These are phyloP conservation scores for Drosophila meridionalis DNA, from an alignment of 2,888 invertebrate species.

Conservation along the genomic window DNA sequence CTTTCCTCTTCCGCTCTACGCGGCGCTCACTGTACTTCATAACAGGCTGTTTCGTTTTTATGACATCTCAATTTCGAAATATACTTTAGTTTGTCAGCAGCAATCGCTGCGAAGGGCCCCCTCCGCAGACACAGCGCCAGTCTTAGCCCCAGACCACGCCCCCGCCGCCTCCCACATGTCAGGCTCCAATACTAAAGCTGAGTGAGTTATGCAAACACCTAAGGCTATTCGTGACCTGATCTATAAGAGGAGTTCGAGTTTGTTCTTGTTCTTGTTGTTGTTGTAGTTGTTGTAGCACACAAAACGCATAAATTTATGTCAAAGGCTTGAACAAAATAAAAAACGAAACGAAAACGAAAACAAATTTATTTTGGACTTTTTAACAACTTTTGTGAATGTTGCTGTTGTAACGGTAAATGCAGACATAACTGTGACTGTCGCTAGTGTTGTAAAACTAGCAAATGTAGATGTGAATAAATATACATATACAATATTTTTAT, in stretches of 20 bases:
- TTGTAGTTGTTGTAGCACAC: conserved; percentile 42
- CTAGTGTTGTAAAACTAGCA: background rate
- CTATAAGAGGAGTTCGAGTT: conserved; percentile 55
- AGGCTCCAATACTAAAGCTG: background rate
- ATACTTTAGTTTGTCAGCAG: conserved; percentile 75
- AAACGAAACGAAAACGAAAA: conserved; percentile 33
- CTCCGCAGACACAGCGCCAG: background rate
- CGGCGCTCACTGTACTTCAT: conserved; percentile 37
- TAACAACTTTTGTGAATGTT: conserved; percentile 71
- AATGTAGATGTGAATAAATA: background rate
- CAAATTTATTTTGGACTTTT: conserved; percentile 81
- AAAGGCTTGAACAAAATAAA: conserved; percentile 61
- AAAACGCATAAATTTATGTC: conserved; percentile 82
- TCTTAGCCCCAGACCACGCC: background rate
- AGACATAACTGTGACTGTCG: background rate
- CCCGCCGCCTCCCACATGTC: background rate
- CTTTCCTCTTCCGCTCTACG: no score
- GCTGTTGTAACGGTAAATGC: conserved; percentile 15
- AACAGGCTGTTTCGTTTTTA: conserved; percentile 59
- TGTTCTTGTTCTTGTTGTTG: conserved; percentile 8
- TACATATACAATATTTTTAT: no score
- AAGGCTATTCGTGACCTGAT: conserved; percentile 64
- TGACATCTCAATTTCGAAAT: conserved; percentile 79
- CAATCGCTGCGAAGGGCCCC: conserved; percentile 40
- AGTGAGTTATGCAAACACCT: conserved; percentile 23